Percentiles rank a stretch among this genome's conserved stretches.
Evolutionary conservation across 92 coral and sea anemone species (phyloP).

Genomic region (Umimayanthus chanpuru): DNA sequence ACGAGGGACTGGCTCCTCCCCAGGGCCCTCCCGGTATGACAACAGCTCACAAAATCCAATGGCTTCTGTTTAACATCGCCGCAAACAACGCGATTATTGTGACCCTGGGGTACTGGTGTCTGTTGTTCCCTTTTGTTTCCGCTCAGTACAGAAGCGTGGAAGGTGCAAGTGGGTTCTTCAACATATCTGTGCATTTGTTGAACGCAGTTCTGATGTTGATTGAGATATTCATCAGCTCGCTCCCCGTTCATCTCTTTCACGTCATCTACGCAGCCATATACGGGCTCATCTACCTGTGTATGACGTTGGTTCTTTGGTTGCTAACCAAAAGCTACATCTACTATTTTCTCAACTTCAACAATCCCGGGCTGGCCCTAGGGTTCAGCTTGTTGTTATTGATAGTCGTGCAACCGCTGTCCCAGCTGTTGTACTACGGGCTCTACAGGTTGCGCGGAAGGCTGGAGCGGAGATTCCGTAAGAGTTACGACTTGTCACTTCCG

Average conservation of each 20-base stretch:
- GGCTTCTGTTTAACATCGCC: conserved; percentile 58
- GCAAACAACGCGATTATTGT: conserved; percentile 61
- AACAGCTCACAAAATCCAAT: conserved; percentile 28
- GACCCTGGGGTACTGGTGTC: conserved; percentile 63
- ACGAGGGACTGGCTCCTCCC: neutral
- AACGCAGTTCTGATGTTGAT: conserved; percentile 55
- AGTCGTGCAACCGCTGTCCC: conserved; percentile 58
- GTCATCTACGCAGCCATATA: conserved; percentile 47
- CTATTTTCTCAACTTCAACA: conserved; percentile 51
- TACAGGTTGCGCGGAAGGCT: conserved; percentile 51
- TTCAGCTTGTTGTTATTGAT: conserved; percentile 10
- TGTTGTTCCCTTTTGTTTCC: conserved; percentile 16
- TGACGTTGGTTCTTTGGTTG: conserved; percentile 50
- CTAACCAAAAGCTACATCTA: conserved; percentile 27
- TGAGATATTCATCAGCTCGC: conserved; percentile 37
- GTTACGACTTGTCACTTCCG: neutral
- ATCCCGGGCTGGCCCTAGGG: conserved; percentile 49
- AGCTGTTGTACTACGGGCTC: conserved; percentile 53
- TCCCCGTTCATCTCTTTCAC: conserved; percentile 61
- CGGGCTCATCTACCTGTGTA: conserved; percentile 37
- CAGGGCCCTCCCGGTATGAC: conserved; percentile 23
- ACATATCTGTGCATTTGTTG: conserved; percentile 50
- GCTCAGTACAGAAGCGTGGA: neutral
- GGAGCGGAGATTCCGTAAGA: neutral
- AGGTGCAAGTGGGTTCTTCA: conserved; percentile 44